These are phyloP conservation scores for Etheostoma perlongum DNA, from an alignment of 2,797 vertebrate genomes.

Conservation along the genomic window DNA sequence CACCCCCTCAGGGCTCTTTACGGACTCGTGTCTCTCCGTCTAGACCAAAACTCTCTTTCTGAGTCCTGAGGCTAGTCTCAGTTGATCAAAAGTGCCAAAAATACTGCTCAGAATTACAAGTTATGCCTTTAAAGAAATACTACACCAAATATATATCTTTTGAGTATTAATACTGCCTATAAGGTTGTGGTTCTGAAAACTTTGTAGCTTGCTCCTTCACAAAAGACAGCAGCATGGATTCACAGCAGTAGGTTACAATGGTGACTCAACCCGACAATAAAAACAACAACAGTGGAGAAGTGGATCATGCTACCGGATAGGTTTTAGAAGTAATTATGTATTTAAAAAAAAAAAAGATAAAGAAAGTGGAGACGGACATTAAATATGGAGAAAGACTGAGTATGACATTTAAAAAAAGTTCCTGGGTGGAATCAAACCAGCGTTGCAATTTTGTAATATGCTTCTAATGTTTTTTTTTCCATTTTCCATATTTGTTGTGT, in stretches of 20 bases:
- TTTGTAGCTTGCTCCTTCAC: background rate
- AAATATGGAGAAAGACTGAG: background rate
- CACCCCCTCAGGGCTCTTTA: constrained; percentile 51
- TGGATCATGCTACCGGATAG: background rate
- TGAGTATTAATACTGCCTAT: background rate
- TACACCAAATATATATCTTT: background rate
- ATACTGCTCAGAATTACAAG: background rate
- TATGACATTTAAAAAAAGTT: background rate
- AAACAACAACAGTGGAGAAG: background rate
- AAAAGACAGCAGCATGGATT: background rate
- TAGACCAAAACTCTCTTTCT: constrained; percentile 22
- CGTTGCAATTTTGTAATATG: too few species aligned
- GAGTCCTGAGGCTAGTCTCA: background rate
- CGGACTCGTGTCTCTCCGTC: constrained; percentile 36
- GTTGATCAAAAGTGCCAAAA: background rate
- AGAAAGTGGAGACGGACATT: too few species aligned
- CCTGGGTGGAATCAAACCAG: background rate
- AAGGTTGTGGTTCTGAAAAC: background rate
- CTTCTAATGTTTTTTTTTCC: too few species aligned
- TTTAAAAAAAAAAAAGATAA: background rate
- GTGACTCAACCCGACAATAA: background rate
- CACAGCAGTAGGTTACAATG: too few species aligned
- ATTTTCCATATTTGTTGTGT: too few species aligned
- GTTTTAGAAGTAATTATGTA: background rate
- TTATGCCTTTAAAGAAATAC: background rate